Percentiles rank a stretch among this genome's conserved stretches.
Evolutionary conservation across 2,113 vertebrate genomes (phyloP).

Genomic region (Nesoenas mayeri): DNA sequence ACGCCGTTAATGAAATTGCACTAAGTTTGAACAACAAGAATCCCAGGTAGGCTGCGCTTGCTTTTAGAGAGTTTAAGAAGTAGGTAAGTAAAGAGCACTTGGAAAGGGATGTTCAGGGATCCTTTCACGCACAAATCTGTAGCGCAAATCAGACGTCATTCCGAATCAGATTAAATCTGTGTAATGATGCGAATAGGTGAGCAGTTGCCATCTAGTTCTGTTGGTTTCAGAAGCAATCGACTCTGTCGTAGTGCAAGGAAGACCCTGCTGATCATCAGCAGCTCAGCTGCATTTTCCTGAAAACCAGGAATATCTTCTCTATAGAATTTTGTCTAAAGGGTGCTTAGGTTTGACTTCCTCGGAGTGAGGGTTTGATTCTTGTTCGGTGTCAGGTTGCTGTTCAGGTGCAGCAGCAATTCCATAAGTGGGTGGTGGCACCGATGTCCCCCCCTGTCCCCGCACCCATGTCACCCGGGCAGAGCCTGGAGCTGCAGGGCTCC

Average conservation of each 20-base stretch:
- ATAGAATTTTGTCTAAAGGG: accelerated
- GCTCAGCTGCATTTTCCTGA: not conserved
- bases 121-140: not conserved
- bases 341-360: not conserved
- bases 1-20: conserved; percentile 96
- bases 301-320: not conserved
- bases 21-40: conserved; percentile 97
- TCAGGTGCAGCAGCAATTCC: not conserved
- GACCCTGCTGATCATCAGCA: not conserved
- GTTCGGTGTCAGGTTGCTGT: accelerated
- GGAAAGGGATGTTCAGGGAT: not conserved
- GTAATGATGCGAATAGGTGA: accelerated
- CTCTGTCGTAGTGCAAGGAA: not conserved
- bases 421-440: not conserved
- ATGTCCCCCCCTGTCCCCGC: not conserved
- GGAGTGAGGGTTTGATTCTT: not conserved
- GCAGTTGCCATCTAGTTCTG: accelerated
- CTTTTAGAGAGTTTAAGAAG: not conserved
- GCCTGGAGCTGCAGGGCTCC: not conserved
- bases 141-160: not conserved
- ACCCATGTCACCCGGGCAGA: not conserved
- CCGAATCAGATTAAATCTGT: not conserved
- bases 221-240: not conserved
- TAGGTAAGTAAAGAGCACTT: not conserved
- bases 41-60: conserved; percentile 81